Percentiles rank a stretch among this genome's conserved stretches.
Evolutionary conservation across 30 jellyfish, hydroid and myxozoan species (phyloP).

Genomic region (Haliclystus octoradiatus): DNA sequence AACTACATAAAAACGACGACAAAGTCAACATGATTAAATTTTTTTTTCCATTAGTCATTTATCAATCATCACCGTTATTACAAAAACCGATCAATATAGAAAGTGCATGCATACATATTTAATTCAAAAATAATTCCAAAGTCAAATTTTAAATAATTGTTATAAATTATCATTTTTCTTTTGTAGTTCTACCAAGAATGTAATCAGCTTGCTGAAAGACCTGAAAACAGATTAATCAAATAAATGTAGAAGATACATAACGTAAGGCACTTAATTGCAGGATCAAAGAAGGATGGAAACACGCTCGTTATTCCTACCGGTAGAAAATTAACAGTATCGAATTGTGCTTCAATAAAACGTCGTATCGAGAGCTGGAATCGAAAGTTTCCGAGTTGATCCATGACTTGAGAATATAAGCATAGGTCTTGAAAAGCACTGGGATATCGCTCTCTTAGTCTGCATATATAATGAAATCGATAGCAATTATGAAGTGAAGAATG

Average conservation of each 20-base stretch:
- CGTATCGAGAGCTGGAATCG: slow-evolving; percentile 67
- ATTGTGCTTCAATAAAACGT: slow-evolving; percentile 73
- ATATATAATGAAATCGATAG: not conserved
- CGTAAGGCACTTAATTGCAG: too few relatives aligned
- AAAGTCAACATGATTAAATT: too few relatives aligned
- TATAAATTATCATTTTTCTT: too few relatives aligned
- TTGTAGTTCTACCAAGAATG: slow-evolving; percentile 35
- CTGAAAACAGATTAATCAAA: slow-evolving; percentile 9
- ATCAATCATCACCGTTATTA: too few relatives aligned
- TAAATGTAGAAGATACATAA: not conserved
- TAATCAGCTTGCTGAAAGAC: slow-evolving; percentile 48
- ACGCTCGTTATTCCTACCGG: slow-evolving; percentile 33
- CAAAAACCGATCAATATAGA: too few relatives aligned
- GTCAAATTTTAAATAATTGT: too few relatives aligned
- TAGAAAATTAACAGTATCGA: slow-evolving; percentile 65
- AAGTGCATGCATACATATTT: too few relatives aligned
- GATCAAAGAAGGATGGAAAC: too few relatives aligned
- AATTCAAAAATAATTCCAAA: too few relatives aligned
- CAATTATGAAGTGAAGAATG: not conserved
- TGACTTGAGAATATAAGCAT: slow-evolving; percentile 83
- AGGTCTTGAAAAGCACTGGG: slow-evolving; percentile 95
- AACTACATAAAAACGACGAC: too few relatives aligned
- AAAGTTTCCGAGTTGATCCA: slow-evolving; percentile 90
- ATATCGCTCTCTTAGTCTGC: slow-evolving; percentile 62
- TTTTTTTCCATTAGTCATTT: too few relatives aligned